Conservation (phyloP, 2,888 invertebrate genomes). For the Camponotus fellah region DNA sequence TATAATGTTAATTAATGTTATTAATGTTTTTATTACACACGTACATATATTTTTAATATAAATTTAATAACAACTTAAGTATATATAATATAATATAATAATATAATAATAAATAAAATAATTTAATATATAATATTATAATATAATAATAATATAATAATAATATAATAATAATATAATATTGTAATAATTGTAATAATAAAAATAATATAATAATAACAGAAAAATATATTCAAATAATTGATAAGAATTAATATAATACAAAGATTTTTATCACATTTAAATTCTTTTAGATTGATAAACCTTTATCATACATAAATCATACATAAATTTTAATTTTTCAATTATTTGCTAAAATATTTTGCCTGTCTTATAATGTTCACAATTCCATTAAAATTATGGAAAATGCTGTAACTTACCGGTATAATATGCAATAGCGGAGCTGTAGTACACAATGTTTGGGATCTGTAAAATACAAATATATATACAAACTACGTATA, state of each 20-base stretch:
- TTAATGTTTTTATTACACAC: too few species aligned
- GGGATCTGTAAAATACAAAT: neutral
- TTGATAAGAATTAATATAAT: neutral
- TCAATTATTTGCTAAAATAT: neutral
- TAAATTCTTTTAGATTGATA: neutral
- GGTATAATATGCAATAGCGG: neutral
- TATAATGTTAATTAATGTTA: too few species aligned
- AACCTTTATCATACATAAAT: neutral
- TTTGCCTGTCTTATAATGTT: neutral
- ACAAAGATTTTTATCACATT: neutral
- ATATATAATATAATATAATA: too few species aligned
- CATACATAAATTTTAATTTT: neutral
- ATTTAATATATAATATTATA: too few species aligned
- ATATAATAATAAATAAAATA: too few species aligned
- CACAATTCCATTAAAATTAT: neutral
- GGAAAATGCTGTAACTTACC: neutral
- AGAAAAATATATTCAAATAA: too few species aligned
- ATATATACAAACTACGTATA: neutral
- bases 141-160: neutral
- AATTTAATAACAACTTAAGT: too few species aligned
- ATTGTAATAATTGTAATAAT: too few species aligned
- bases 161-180: neutral
- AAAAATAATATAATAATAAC: too few species aligned
- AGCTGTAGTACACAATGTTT: neutral
- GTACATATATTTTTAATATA: too few species aligned